Conservation (phyloP, 1,140 invertebrate genomes). For the Drosophila lacertosa region DNA sequence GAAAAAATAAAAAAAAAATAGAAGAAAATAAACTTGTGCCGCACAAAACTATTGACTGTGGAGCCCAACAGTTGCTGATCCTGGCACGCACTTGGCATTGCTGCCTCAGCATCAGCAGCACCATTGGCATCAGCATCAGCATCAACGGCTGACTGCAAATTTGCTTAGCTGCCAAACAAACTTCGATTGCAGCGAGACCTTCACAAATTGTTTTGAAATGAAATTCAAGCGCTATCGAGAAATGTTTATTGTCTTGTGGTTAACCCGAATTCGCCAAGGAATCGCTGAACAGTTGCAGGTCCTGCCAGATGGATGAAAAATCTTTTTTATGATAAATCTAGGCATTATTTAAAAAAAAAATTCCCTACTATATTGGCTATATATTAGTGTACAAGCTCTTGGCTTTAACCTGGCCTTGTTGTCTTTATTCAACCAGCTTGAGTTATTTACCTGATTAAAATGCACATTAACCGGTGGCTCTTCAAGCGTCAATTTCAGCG, state of each 20-base stretch:
- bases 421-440: too few species aligned
- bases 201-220: constrained; percentile 82
- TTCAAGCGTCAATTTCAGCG: constrained; percentile 5
- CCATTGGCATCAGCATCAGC: constrained; percentile 61
- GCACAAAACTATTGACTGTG: constrained; percentile 70
- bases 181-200: constrained; percentile 70
- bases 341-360: too few species aligned
- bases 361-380: too few species aligned
- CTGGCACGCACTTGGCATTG: constrained; percentile 60
- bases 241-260: constrained; percentile 35
- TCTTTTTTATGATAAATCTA: too few species aligned
- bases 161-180: constrained; percentile 82
- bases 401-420: too few species aligned
- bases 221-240: constrained; percentile 62
- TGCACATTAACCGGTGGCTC: neutral
- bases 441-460: neutral
- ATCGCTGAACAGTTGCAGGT: too few species aligned
- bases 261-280: constrained; percentile 2
- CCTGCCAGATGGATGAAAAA: too few species aligned
- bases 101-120: constrained; percentile 58
- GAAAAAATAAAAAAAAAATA: constrained; percentile 42
- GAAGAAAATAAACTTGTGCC: too few species aligned
- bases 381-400: too few species aligned
- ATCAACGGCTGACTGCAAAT: constrained; percentile 58
- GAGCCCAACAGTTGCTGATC: constrained; percentile 38